Conservation (phyloP, 2,797 vertebrate genomes). For the Stomatorhinus walkeri region DNA sequence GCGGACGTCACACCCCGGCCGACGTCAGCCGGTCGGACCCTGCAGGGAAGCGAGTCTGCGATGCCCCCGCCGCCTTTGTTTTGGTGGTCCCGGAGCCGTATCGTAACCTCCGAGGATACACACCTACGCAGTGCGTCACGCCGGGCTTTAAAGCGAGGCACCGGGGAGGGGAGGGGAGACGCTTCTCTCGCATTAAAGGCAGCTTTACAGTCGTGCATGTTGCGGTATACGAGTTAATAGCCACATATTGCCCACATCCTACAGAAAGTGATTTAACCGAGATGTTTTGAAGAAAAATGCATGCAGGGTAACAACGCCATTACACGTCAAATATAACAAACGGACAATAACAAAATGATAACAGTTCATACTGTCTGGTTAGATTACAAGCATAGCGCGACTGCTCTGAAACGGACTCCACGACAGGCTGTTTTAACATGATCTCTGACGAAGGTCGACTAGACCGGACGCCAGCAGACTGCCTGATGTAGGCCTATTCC, state of each 20-base stretch:
- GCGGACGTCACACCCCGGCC: not conserved
- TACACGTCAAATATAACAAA: not conserved
- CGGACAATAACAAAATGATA: conserved; percentile 1
- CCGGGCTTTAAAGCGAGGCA: not conserved
- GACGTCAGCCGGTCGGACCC: not conserved
- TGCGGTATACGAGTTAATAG: not conserved
- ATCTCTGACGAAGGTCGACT: not conserved
- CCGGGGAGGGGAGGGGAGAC: not conserved
- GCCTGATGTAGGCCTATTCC: not conserved
- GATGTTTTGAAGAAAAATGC: not conserved
- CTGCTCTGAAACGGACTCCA: not conserved
- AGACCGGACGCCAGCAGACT: not conserved
- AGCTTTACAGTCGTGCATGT: not conserved
- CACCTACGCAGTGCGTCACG: conserved; percentile 9
- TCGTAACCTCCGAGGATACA: conserved; percentile 6
- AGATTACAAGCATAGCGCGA: not conserved
- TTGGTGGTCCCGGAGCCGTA: conserved; percentile 13
- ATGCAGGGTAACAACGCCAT: not conserved
- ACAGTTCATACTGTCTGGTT: not conserved
- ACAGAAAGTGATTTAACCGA: not conserved
- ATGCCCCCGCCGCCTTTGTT: not conserved
- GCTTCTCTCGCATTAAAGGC: not conserved
- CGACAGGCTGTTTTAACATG: not conserved
- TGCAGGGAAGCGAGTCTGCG: not conserved
- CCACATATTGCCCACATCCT: not conserved